Percentiles rank a stretch among this genome's conserved stretches.
Evolutionary conservation across 2,888 invertebrate species (phyloP).

Genomic region (Scaptomyza parva): DNA sequence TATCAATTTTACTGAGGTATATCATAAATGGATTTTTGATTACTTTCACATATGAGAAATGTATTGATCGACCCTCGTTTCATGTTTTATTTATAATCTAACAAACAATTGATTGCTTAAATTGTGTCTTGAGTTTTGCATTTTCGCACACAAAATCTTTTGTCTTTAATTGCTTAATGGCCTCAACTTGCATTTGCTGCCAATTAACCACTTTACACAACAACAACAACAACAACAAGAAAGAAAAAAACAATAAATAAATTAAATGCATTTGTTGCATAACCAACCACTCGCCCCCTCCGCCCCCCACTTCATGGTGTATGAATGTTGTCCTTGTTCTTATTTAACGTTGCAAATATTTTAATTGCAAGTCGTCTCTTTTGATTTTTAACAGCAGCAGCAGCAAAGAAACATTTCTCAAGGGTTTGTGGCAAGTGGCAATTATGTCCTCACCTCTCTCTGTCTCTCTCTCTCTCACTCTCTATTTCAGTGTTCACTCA

Average conservation of each 20-base stretch:
- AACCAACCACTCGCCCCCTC: background rate
- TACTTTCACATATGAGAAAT: too few relatives aligned
- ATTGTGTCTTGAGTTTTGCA: slow-evolving; percentile 3
- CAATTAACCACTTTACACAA: slow-evolving; percentile 40
- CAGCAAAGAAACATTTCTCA: slow-evolving; percentile 58
- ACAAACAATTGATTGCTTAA: slow-evolving; percentile 14
- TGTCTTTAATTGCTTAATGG: slow-evolving; percentile 22
- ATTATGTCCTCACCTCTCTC: slow-evolving; percentile 64
- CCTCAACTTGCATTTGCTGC: slow-evolving; percentile 3
- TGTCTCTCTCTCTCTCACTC: too few relatives aligned
- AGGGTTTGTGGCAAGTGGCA: slow-evolving; percentile 67
- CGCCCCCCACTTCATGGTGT: background rate
- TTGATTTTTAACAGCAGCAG: slow-evolving; percentile 48
- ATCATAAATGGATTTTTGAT: too few relatives aligned
- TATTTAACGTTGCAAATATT: slow-evolving; percentile 59
- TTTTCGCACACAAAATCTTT: background rate
- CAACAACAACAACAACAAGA: too few relatives aligned
- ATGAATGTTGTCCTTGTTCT: slow-evolving; percentile 8
- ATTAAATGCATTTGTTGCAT: slow-evolving; percentile 24
- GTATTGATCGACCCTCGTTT: too few relatives aligned
- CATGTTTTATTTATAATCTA: slow-evolving; percentile 7
- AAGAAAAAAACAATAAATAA: slow-evolving; percentile 38
- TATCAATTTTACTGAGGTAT: too few relatives aligned
- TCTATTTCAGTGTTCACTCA: slow-evolving; percentile 61
- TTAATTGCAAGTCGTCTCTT: slow-evolving; percentile 71